Percentiles rank a stretch among this genome's conserved stretches.
These are phyloP conservation scores for Achatina immaculata DNA, from an alignment of 1,140 invertebrate species.

Conservation along the genomic window DNA sequence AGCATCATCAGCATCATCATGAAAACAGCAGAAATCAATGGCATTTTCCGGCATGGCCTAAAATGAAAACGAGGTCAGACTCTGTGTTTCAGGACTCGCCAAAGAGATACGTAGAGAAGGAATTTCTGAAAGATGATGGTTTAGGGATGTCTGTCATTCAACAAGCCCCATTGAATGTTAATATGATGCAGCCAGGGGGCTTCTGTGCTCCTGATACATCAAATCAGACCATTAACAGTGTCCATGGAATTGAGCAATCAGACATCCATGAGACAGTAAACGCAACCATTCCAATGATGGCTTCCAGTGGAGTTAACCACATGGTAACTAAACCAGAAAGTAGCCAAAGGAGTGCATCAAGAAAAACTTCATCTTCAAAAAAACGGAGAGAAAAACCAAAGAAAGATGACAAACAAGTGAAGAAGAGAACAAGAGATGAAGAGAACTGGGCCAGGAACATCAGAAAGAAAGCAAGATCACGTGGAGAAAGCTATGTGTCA, in stretches of 20 bases:
- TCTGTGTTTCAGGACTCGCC: neutral
- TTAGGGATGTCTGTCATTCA: conserved; percentile 5
- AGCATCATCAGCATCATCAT: no score
- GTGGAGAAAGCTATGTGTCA: conserved; percentile 29
- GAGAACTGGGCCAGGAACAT: conserved; percentile 27
- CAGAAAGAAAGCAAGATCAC: conserved; percentile 27
- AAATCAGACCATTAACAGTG: neutral
- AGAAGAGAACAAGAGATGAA: conserved; percentile 32
- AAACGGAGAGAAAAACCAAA: conserved; percentile 3
- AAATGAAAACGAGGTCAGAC: conserved; percentile 12
- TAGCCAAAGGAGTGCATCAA: neutral
- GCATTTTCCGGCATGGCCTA: conserved; percentile 21
- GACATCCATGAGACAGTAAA: neutral
- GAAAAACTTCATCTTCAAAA: conserved; percentile 3
- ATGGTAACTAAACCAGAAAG: neutral
- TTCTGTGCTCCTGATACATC: conserved; percentile 4
- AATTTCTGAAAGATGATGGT: conserved; percentile 15
- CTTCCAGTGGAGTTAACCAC: neutral
- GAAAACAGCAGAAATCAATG: conserved; percentile 18
- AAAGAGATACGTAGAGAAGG: neutral
- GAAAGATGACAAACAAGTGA: neutral
- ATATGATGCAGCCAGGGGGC: neutral
- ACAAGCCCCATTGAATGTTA: neutral
- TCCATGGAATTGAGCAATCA: neutral
- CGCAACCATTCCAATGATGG: neutral